Evolutionary conservation across 2,797 vertebrate genomes (phyloP).

Genomic region (Hipposideros larvatus): DNA sequence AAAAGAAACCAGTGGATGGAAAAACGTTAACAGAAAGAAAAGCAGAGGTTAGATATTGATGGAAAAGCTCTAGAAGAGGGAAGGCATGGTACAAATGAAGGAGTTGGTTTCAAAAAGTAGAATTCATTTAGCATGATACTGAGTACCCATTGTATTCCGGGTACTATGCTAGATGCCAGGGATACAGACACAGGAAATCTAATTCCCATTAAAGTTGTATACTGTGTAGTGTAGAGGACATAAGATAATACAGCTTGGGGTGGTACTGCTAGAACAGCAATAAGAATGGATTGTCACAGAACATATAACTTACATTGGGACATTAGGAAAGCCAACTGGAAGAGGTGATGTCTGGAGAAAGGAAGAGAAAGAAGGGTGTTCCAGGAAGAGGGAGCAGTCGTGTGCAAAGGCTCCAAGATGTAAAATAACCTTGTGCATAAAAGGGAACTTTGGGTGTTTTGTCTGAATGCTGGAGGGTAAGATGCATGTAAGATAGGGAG

Average conservation of each 20-base stretch:
- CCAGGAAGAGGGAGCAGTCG: background rate
- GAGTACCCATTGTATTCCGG: background rate
- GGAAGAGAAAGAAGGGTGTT: constrained; percentile 8
- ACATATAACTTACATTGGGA: background rate
- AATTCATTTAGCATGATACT: constrained; percentile 1
- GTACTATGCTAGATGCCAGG: background rate
- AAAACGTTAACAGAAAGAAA: constrained; percentile 24
- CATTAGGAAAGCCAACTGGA: constrained; percentile 33
- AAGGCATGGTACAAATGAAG: background rate
- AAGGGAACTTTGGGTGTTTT: background rate
- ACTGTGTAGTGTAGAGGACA: background rate
- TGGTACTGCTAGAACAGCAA: background rate
- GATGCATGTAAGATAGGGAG: background rate
- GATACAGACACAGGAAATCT: background rate
- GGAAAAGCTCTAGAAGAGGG: constrained; percentile 4
- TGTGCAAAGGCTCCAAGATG: background rate
- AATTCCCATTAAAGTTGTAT: background rate
- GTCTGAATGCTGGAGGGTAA: background rate
- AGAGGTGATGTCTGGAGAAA: background rate
- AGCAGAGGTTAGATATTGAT: background rate
- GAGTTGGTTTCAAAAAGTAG: background rate
- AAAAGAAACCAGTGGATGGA: background rate
- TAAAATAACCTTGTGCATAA: background rate
- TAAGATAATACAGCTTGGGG: background rate
- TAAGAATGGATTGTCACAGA: background rate